phyloP scores from a whole-genome alignment of 2,888 invertebrate species.

The Euphydryas editha region DNA sequence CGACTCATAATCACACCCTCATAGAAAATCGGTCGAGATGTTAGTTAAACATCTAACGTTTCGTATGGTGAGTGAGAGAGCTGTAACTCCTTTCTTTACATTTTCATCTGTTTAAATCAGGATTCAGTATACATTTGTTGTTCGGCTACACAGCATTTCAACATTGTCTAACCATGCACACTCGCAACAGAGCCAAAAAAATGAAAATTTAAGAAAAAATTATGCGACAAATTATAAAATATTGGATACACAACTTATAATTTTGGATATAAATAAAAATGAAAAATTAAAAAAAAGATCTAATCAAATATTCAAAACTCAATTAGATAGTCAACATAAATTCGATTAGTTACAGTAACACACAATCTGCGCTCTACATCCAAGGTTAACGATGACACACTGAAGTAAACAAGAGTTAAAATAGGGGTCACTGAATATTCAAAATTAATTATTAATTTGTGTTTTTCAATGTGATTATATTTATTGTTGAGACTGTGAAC shows the following conservation, averaged over 20 bases:
- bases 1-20: too few species aligned
- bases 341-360: conserved; percentile 4
- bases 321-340: not conserved
- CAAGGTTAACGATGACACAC: conserved; percentile 43
- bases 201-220: too few species aligned
- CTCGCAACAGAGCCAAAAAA: not conserved
- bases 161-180: too few species aligned
- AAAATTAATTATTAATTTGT: conserved; percentile 10
- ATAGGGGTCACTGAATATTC: conserved; percentile 59
- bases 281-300: not conserved
- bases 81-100: too few species aligned
- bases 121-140: too few species aligned
- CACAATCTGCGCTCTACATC: not conserved
- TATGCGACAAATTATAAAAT: too few species aligned
- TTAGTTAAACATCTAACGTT: too few species aligned
- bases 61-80: too few species aligned
- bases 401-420: conserved; percentile 50
- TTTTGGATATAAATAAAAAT: not conserved
- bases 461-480: not conserved
- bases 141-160: too few species aligned
- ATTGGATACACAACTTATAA: not conserved
- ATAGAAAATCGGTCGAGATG: too few species aligned
- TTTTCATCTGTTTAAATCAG: too few species aligned
- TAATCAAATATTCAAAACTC: conserved; percentile 10
- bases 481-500: not conserved